phyloP scores from a whole-genome alignment of 2,797 vertebrate species.

The Chromis chromis region DNA sequence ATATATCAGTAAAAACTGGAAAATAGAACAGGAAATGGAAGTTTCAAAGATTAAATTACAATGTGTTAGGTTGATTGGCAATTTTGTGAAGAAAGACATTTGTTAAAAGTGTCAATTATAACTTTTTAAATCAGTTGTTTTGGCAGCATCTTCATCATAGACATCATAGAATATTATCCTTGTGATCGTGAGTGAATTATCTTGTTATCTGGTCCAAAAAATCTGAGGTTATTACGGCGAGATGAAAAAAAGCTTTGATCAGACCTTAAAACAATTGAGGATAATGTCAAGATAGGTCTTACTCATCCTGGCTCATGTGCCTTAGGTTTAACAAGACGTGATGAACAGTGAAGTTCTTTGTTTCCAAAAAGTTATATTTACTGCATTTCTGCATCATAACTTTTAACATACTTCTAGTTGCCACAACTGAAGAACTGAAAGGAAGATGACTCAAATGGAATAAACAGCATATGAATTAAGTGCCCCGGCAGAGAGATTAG shows the following conservation, averaged over 20 bases:
- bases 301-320: background rate
- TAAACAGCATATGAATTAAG: too few relatives aligned
- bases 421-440: background rate
- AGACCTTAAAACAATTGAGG: background rate
- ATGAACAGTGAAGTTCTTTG: background rate
- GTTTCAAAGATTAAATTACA: background rate
- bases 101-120: too few relatives aligned
- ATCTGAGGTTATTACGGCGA: too few relatives aligned
- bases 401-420: background rate
- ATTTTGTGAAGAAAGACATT: too few relatives aligned
- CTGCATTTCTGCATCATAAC: background rate
- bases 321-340: background rate
- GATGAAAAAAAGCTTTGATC: too few relatives aligned
- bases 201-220: too few relatives aligned
- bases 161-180: too few relatives aligned
- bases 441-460: background rate
- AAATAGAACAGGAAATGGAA: background rate
- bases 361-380: background rate
- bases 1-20: background rate
- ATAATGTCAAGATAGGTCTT: background rate
- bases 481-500: background rate
- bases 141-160: too few relatives aligned
- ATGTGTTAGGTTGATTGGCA: background rate
- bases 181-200: too few relatives aligned
- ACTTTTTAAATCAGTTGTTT: too few relatives aligned